Conservation (phyloP, 2,113 vertebrate species). For the Zootoca vivipara region DNA sequence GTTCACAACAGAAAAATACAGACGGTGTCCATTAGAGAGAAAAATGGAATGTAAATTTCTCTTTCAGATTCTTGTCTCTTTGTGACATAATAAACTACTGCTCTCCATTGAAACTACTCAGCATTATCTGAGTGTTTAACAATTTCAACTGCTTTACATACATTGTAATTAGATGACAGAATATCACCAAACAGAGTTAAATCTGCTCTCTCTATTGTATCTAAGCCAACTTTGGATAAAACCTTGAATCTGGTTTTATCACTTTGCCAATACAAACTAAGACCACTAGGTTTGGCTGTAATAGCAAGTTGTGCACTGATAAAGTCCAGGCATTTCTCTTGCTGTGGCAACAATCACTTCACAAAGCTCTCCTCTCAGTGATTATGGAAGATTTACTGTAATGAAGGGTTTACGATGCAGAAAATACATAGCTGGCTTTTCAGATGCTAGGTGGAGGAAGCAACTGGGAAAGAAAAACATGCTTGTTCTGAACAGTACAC, state of each 20-base stretch:
- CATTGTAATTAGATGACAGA: background rate
- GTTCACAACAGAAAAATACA: too few relatives aligned
- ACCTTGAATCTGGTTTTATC: constrained; percentile 24
- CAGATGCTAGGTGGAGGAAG: constrained; percentile 13
- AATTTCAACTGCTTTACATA: background rate
- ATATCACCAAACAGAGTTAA: background rate
- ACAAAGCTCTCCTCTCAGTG: background rate
- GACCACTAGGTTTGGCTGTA: constrained; percentile 61
- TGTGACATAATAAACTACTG: background rate
- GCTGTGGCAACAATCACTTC: constrained; percentile 24
- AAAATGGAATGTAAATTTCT: background rate
- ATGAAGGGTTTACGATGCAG: constrained; percentile 22
- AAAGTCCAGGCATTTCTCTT: constrained; percentile 52
- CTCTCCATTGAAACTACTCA: background rate
- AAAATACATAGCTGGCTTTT: constrained; percentile 1
- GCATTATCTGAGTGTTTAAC: background rate
- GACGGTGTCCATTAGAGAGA: background rate
- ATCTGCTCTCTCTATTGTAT: background rate
- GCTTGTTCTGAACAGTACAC: background rate
- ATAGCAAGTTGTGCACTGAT: constrained; percentile 56
- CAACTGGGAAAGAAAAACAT: background rate
- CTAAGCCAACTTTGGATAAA: constrained; percentile 25
- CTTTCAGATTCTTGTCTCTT: background rate
- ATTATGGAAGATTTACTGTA: background rate
- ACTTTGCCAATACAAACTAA: constrained; percentile 63